Percentiles rank a stretch among this genome's conserved stretches.
Conservation (phyloP, 2,797 vertebrate species). For the Channa striata region DNA sequence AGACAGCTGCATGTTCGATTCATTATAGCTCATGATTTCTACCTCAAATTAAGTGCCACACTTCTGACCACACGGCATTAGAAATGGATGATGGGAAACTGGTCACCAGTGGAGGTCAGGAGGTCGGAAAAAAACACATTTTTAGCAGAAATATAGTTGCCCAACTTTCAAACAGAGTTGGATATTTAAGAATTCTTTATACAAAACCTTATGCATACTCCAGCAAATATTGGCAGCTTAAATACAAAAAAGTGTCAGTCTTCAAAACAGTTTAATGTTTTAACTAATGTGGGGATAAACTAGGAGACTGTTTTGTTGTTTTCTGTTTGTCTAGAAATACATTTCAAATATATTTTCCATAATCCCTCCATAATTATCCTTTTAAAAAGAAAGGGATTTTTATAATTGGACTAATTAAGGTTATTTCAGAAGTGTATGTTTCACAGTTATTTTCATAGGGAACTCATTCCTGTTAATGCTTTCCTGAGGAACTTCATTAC, state of each 20-base stretch:
- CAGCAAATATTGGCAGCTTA: conserved; percentile 33
- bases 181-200: not conserved
- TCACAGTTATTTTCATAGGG: no score
- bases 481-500: no score
- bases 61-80: conserved; percentile 5
- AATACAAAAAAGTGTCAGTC: conserved; percentile 10
- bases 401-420: no score
- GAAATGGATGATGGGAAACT: not conserved
- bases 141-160: not conserved
- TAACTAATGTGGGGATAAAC: conserved; percentile 22
- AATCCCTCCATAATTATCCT: no score
- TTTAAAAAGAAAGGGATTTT: no score
- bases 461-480: no score
- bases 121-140: not conserved
- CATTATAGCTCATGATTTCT: conserved; percentile 21
- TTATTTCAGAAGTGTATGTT: no score
- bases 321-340: conserved; percentile 48
- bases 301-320: no score
- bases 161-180: not conserved
- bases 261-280: conserved; percentile 16
- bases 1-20: conserved; percentile 2
- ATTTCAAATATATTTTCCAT: no score
- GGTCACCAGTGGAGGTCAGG: not conserved
- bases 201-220: conserved; percentile 1
- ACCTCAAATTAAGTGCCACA: conserved; percentile 28